Evolutionary conservation across 2,888 invertebrate genomes (phyloP), one percentile per base, ranked within the genome.

Genomic region (Leucoma salicis): DNA sequence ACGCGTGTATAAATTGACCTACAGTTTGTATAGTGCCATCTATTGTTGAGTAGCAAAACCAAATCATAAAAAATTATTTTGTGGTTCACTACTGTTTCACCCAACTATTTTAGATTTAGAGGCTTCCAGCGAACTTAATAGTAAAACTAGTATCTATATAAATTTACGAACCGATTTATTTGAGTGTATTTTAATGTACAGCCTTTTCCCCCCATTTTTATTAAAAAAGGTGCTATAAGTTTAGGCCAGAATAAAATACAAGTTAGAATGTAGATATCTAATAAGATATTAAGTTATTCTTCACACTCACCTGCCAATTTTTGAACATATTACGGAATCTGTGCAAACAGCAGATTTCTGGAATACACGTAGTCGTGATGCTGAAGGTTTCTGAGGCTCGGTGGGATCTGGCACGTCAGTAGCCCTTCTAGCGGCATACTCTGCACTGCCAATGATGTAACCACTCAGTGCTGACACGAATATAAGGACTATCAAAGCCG

Each of bases 301-400:
- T n/a, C 2, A 1, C 3, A 47, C 91, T 80, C 83, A 96, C 96
- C 91, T 94, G 75, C 96, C 96, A 57, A 96, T 92, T 49, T 90
- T 76, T 2, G 96, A 95, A 77, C 96, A 97, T 3, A 91, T 91
- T 2, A 91, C 90, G 3, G 93, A 93, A 71, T 97, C 97, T 0
- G 95, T 93, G 68, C 95, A 95, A 12, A 97, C 94, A 0, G 95
- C 96, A 0, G 93, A 94, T 33, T 85, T 91, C 45, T 91, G 88
- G 75, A 94, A 96, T 0, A 76, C 77, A 55, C 93, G 92, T n/a
- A 95, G 82, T 31, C 75, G 74, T 2, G 95, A 95, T 11, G 90
- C 78, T 0, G 95, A 95, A 0, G 95, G 91, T 11, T 93, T 93
- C 25, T 91, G 86, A 0, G 90, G 83, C 27, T 80, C 77, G 46